Conservation (phyloP, 2,888 invertebrate species). For the Lacanobia oleracea region DNA sequence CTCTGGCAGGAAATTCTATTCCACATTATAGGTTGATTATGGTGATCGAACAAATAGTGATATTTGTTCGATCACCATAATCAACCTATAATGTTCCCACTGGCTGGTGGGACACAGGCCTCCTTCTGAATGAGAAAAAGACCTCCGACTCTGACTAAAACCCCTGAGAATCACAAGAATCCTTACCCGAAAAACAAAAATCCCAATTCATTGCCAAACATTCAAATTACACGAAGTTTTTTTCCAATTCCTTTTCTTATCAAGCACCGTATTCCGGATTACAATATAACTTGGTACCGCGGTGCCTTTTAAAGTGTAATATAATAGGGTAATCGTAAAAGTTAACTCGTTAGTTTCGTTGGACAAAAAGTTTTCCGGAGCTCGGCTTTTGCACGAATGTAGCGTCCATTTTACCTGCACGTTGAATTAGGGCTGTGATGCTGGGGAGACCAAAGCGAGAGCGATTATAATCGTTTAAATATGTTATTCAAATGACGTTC, state of each 20-base stretch:
- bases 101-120: not conserved
- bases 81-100: not conserved
- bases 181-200: slow-evolving; percentile 16
- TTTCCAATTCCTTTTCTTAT: slow-evolving; percentile 51
- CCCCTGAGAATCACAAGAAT: not conserved
- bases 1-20: too few species aligned
- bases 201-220: slow-evolving; percentile 43
- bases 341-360: slow-evolving; percentile 77
- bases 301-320: slow-evolving; percentile 45
- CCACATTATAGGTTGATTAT: too few species aligned
- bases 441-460: not conserved
- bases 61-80: too few species aligned
- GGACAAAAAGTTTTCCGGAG: slow-evolving; percentile 54
- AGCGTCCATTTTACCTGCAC: slow-evolving; percentile 45
- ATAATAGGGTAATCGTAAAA: slow-evolving; percentile 74
- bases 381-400: slow-evolving; percentile 49
- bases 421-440: not conserved
- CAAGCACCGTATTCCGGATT: slow-evolving; percentile 49
- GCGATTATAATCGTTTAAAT: not conserved
- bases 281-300: slow-evolving; percentile 51
- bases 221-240: slow-evolving; percentile 37
- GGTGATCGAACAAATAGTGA: too few species aligned
- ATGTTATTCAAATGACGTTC: too few species aligned
- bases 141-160: not conserved
- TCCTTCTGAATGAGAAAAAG: not conserved